These are phyloP conservation scores for Anthopleura xanthogrammica DNA, from an alignment of 92 coral and sea anemone genomes.

Conservation along the genomic window DNA sequence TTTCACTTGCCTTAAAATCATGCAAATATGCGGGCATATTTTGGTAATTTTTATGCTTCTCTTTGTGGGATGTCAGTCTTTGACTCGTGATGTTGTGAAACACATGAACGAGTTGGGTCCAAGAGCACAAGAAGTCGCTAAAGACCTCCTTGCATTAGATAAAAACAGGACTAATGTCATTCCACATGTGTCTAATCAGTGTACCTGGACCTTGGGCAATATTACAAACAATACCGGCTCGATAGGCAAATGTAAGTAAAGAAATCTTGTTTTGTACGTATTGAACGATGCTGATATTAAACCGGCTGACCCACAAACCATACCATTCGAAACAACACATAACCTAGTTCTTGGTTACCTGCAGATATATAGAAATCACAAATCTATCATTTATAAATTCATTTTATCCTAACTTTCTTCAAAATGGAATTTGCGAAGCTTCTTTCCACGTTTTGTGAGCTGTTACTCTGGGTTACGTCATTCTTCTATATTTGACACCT, in stretches of 20 bases:
- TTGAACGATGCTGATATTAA: background rate
- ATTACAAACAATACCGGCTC: background rate
- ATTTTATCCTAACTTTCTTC: background rate
- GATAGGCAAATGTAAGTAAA: slow-evolving; percentile 6
- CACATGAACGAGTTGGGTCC: slow-evolving; percentile 24
- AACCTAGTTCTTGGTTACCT: background rate
- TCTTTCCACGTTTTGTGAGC: too few relatives aligned
- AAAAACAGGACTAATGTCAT: background rate
- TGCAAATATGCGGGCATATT: background rate
- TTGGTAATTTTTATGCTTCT: background rate
- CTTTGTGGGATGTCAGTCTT: slow-evolving; percentile 15
- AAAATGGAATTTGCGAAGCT: background rate
- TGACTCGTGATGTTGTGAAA: slow-evolving; percentile 23
- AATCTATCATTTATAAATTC: background rate
- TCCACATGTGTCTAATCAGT: slow-evolving; percentile 17
- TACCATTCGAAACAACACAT: too few relatives aligned
- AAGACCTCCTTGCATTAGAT: background rate
- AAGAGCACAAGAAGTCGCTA: background rate
- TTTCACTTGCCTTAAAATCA: background rate
- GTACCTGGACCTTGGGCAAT: slow-evolving; percentile 23
- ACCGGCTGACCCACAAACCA: background rate
- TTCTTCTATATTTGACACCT: too few relatives aligned
- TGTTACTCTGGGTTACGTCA: too few relatives aligned
- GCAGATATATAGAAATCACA: too few relatives aligned
- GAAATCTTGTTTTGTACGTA: background rate